Conservation (phyloP, 2,113 vertebrate species). For the Melanerpes aurifrons region DNA sequence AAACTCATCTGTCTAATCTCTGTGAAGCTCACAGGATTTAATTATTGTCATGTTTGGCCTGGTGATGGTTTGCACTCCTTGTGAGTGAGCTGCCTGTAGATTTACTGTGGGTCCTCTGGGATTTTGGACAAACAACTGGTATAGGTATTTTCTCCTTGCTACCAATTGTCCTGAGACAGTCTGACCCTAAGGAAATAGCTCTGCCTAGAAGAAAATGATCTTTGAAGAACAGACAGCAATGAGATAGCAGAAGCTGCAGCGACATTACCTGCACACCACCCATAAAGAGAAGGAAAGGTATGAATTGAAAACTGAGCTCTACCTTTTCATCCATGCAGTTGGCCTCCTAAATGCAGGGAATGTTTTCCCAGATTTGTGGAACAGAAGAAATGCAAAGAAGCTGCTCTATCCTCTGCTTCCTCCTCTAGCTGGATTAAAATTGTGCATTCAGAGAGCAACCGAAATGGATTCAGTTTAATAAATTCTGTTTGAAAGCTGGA, state of each 20-base stretch:
- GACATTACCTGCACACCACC: background rate
- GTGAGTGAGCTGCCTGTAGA: background rate
- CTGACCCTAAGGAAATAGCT: background rate
- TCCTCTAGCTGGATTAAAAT: background rate
- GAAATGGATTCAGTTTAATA: background rate
- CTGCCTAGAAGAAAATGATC: background rate
- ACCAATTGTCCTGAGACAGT: background rate
- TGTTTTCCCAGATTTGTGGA: background rate
- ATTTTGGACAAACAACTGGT: background rate
- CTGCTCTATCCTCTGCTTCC: background rate
- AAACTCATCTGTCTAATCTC: background rate
- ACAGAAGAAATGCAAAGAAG: background rate
- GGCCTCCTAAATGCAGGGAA: background rate
- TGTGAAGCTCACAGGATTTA: background rate
- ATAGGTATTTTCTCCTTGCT: background rate
- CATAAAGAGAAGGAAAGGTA: background rate
- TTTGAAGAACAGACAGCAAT: background rate
- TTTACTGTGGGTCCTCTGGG: background rate
- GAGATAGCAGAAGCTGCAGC: background rate
- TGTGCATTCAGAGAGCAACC: background rate
- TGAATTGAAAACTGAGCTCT: background rate
- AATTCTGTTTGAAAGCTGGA: constrained; percentile 58
- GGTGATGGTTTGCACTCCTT: background rate
- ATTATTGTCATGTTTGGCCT: background rate
- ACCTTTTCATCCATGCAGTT: constrained; percentile 1